Percentiles rank a stretch among this genome's conserved stretches.
Evolutionary conservation across 2,888 invertebrate genomes (phyloP).

Genomic region (Lagria hirta): DNA sequence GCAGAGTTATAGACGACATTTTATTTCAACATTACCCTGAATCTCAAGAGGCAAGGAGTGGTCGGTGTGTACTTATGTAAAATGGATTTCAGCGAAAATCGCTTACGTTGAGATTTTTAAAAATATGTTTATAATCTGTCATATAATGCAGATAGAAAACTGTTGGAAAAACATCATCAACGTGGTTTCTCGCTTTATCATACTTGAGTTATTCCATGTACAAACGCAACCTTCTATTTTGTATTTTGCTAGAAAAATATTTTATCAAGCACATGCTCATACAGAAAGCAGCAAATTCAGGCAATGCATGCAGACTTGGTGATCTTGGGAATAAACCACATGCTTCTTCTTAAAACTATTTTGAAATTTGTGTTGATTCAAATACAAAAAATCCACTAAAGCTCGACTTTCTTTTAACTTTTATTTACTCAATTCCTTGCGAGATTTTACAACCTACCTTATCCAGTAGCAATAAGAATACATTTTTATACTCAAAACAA

Average conservation of each 20-base stretch:
- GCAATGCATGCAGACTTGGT: constrained; percentile 27
- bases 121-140: constrained; percentile 48
- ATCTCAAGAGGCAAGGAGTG: constrained; percentile 37
- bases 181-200: constrained; percentile 18
- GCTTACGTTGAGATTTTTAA: constrained; percentile 45
- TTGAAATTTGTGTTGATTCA: constrained; percentile 24
- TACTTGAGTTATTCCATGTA: constrained; percentile 28
- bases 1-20: constrained; percentile 27
- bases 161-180: constrained; percentile 21
- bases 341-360: constrained; percentile 25
- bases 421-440: constrained; percentile 21
- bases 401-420: constrained; percentile 25
- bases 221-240: constrained; percentile 29
- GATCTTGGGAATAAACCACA: constrained; percentile 30
- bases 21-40: constrained; percentile 33
- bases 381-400: constrained; percentile 18
- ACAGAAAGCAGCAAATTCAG: constrained; percentile 15
- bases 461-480: too few relatives aligned
- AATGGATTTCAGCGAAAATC: constrained; percentile 43
- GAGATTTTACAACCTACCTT: constrained; percentile 16
- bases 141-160: constrained; percentile 43
- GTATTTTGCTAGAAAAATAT: constrained; percentile 31
- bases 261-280: constrained; percentile 27
- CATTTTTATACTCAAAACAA: too few relatives aligned
- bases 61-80: constrained; percentile 45